Evolutionary conservation across 35 echinoderm and acorn worm genomes (phyloP), one percentile per base, ranked within the genome.

Genomic region (Acanthaster planci): DNA sequence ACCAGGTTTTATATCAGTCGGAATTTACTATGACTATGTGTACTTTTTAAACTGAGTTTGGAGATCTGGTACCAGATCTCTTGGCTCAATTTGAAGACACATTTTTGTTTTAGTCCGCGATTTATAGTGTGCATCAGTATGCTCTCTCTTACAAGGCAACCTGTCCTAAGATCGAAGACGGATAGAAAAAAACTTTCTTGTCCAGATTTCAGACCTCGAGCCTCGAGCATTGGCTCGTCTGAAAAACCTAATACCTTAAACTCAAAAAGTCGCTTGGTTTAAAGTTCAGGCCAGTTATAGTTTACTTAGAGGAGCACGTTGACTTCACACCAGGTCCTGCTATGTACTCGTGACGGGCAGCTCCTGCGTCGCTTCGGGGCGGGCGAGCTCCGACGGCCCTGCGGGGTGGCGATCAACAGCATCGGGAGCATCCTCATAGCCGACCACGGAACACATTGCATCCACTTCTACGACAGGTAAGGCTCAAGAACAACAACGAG

Each of bases 371-470:
- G 85, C 16, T 99, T 99, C 55, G 91, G 92, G 40, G 76, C 79
- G 8, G 64, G 72, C 2, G 40, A 80, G 21, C 82, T 99, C 10
- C 89, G 89, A 2, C 58, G 92, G 77, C 96, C 96, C 8, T 91
- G 89, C 38, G 96, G 96, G 31, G 88, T 99, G 5, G 92, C 96
- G 3, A 76, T 99, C 51, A 93, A 90, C 55, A 90, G 84, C 72
- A 82, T 77, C 39, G 96, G 96, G 29, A 67, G 91, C 38, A 84
- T 94, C 8, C 82, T 88, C 52, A 92, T 99, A 5, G 92, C 92
- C 1, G 96, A 99, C 52, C 88, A 94, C 21, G 96, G 93, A 50
- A 75, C 76, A n/a, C 92, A 99, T 38, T 89, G 88, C 23, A 55
- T 99, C 16, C 85, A 86, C 15, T 82, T 99, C 34, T 94, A 88